A percentile compares a stretch with the other conserved stretches of the same genome.
Evolutionary conservation across 2,113 vertebrate genomes (phyloP).

Genomic region (Dromiciops gliroides): DNA sequence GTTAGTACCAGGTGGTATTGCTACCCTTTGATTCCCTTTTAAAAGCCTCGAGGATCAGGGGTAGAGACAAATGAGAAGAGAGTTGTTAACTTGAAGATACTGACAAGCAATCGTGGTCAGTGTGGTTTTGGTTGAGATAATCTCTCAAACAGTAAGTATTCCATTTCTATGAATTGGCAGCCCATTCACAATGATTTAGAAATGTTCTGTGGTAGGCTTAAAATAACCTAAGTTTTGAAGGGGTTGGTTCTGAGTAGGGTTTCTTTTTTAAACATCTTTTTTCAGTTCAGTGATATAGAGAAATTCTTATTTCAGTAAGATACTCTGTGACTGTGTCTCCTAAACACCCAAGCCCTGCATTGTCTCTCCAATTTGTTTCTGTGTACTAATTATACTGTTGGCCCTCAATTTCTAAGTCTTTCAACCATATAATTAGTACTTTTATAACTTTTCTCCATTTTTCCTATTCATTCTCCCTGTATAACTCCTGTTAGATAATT

Average conservation of each 20-base stretch:
- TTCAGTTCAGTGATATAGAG: neutral
- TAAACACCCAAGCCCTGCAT: neutral
- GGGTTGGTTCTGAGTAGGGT: neutral
- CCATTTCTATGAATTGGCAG: neutral
- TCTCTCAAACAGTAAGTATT: neutral
- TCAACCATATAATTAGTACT: neutral
- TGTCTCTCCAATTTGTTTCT: neutral
- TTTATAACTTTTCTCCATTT: neutral
- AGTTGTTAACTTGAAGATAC: neutral
- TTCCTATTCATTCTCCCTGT: constrained; percentile 26
- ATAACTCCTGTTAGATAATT: neutral
- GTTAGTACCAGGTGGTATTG: neutral
- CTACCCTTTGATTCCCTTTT: constrained; percentile 11
- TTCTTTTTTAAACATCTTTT: constrained; percentile 2
- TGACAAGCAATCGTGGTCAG: neutral
- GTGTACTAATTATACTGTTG: neutral
- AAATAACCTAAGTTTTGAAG: neutral
- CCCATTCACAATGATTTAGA: neutral
- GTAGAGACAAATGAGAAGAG: constrained; percentile 5
- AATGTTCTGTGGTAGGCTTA: constrained; percentile 15
- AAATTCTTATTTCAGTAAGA: neutral
- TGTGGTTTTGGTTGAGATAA: neutral
- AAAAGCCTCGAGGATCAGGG: neutral
- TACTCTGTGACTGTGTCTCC: neutral
- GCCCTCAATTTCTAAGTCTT: neutral